Base-by-base conservation (phyloP, 1,140 invertebrate species). In the Orussus abietinus region DNA sequence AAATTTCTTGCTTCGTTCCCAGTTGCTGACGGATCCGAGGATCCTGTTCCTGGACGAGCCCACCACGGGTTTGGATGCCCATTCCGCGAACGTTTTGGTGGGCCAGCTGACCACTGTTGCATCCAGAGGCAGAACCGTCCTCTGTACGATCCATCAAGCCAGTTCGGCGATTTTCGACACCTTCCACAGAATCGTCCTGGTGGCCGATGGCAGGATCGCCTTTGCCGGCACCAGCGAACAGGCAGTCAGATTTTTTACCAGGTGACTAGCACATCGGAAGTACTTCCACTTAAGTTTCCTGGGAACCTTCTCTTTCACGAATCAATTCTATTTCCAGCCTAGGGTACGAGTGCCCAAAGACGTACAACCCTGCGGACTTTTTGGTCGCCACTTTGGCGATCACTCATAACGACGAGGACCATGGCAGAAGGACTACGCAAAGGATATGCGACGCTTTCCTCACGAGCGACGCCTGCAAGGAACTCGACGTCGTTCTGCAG, bases 81-180 rank as follows among this genome's bases (percentile, higher is more conserved):
- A 83, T 55, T 95, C 93, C 58, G 94, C 94, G 0, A 82, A 86
- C 51, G 90, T 89, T 63, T 70, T 97, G 29, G 80, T 97, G n/a
- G 71, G 75, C 2, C 80, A 87, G 51, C 76, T 92, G 61, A 81
- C 81, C 26, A 69, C 73, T 15, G 79, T 85, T 59, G 79, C 83
- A 1, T 61, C 65, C 1, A 64, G 74, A 38, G 87, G 89, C 12
- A 86, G 88, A 57, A 96, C 92, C 0, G 85, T 98, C 2, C 70
- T 98, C 13, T 94, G 91, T 59, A 96, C 94, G 9, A 97, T 98
- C 51, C 95, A 98, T 71, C 96, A 98, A 67, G 95, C 96, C 0
- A 93, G 90, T n/a, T 92, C 89, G 0, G 86, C 93, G 53, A 77
- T 97, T 19, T 96, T 93, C 59, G 80, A 83, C 1, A 77, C 90